These are phyloP conservation scores for Dendroctonus valens DNA, from an alignment of 1,140 invertebrate genomes.

Conservation along the genomic window DNA sequence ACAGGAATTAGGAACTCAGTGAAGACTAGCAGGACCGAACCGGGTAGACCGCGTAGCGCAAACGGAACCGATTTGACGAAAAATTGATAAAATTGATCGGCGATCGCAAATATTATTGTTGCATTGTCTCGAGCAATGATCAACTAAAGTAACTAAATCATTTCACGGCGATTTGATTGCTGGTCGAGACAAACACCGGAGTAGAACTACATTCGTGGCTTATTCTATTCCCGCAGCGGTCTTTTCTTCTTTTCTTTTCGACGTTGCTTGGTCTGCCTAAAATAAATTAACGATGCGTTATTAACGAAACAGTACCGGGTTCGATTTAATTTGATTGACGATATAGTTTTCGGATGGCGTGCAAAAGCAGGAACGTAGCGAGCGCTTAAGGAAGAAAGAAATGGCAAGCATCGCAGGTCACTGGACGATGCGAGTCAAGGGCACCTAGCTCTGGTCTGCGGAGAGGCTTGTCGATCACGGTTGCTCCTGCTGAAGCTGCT, in stretches of 20 bases:
- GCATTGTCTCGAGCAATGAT: slow-evolving; percentile 21
- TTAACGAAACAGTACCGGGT: slow-evolving; percentile 32
- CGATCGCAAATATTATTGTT: slow-evolving; percentile 14
- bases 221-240: slow-evolving; percentile 27
- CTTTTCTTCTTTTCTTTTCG: slow-evolving; percentile 25
- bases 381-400: slow-evolving; percentile 32
- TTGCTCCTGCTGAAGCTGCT: slow-evolving; percentile 16
- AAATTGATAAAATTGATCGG: slow-evolving; percentile 10
- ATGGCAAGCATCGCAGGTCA: slow-evolving; percentile 34
- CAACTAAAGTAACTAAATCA: slow-evolving; percentile 21
- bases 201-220: slow-evolving; percentile 17
- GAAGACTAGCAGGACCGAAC: slow-evolving; percentile 24
- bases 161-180: slow-evolving; percentile 15
- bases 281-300: slow-evolving; percentile 26
- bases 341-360: slow-evolving; percentile 29
- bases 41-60: slow-evolving; percentile 18
- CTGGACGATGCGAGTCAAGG: slow-evolving; percentile 33
- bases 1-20: slow-evolving; percentile 22
- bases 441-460: slow-evolving; percentile 22
- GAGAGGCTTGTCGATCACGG: slow-evolving; percentile 28
- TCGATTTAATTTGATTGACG: slow-evolving; percentile 31
- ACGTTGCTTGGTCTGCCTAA: slow-evolving; percentile 18
- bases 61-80: slow-evolving; percentile 10
- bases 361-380: slow-evolving; percentile 32
- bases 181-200: slow-evolving; percentile 17